A percentile compares a stretch with the other conserved stretches of the same genome.
Evolutionary conservation across 2,113 vertebrate genomes (phyloP).

Genomic region (Narcine bancroftii): DNA sequence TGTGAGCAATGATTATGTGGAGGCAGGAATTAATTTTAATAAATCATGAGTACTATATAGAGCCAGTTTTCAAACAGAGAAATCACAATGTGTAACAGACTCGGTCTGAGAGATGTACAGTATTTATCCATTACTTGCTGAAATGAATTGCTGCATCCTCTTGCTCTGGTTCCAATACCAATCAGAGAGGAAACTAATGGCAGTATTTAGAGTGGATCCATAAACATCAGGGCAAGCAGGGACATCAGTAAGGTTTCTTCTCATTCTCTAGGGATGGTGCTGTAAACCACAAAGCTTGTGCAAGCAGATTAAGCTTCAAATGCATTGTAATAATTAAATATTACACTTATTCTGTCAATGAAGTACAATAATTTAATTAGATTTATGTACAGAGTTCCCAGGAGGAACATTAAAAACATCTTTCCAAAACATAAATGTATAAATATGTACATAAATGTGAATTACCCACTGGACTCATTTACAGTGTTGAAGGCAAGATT

Average conservation of each 20-base stretch:
- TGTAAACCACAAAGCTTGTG: background rate
- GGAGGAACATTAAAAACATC: background rate
- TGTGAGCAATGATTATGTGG: too few relatives aligned
- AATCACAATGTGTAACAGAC: background rate
- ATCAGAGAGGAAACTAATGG: background rate
- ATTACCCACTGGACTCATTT: background rate
- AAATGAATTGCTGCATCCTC: background rate
- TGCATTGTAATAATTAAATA: constrained; percentile 13
- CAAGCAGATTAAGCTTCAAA: background rate
- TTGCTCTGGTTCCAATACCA: background rate
- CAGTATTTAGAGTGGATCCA: background rate
- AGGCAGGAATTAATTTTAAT: background rate
- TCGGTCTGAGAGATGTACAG: background rate
- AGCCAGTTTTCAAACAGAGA: background rate
- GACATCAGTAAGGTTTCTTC: background rate
- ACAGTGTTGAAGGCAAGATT: background rate
- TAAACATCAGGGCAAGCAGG: background rate
- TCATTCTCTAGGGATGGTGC: background rate
- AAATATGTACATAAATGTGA: background rate
- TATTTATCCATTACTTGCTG: background rate
- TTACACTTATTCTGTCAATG: background rate
- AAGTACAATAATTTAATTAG: constrained; percentile 2
- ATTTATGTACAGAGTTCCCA: background rate
- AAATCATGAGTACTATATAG: background rate
- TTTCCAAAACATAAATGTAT: background rate